These are phyloP conservation scores for Melanostoma scalare DNA, from an alignment of 2,888 invertebrate species.

Conservation along the genomic window DNA sequence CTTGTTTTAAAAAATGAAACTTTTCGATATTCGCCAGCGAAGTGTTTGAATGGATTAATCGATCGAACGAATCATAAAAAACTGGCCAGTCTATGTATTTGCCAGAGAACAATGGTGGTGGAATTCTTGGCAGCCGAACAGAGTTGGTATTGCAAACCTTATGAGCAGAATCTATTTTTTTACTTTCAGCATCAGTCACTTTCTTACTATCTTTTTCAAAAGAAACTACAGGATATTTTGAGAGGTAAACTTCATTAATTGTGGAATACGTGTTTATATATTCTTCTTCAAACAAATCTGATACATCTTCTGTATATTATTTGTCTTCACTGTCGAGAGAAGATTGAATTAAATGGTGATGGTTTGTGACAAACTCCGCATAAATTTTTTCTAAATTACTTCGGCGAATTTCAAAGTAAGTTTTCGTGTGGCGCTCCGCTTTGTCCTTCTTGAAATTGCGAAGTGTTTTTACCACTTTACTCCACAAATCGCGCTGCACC, in stretches of 20 bases:
- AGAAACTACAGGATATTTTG: background rate
- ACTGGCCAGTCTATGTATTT: slow-evolving; percentile 26
- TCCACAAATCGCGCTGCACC: slow-evolving; percentile 17
- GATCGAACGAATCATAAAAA: slow-evolving; percentile 25
- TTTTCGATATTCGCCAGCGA: slow-evolving; percentile 26
- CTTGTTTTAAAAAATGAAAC: slow-evolving; percentile 19
- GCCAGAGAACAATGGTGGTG: slow-evolving; percentile 16
- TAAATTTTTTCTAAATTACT: slow-evolving; percentile 18
- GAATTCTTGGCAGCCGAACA: slow-evolving; percentile 17
- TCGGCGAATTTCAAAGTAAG: slow-evolving; percentile 9
- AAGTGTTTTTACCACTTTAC: background rate
- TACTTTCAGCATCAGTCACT: background rate
- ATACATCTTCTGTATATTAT: slow-evolving; percentile 14
- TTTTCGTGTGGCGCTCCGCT: slow-evolving; percentile 2
- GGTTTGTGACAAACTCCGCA: background rate
- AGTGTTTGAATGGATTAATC: slow-evolving; percentile 18
- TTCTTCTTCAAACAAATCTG: slow-evolving; percentile 9
- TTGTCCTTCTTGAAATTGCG: slow-evolving; percentile 24
- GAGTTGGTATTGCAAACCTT: slow-evolving; percentile 1
- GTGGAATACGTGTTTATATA: background rate
- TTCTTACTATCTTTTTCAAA: background rate
- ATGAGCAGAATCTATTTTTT: background rate
- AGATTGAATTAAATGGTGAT: slow-evolving; percentile 6
- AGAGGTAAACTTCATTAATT: background rate
- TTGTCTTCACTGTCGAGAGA: background rate